phyloP scores from a whole-genome alignment of 2,113 vertebrate species.

The Stictonetta naevosa region DNA sequence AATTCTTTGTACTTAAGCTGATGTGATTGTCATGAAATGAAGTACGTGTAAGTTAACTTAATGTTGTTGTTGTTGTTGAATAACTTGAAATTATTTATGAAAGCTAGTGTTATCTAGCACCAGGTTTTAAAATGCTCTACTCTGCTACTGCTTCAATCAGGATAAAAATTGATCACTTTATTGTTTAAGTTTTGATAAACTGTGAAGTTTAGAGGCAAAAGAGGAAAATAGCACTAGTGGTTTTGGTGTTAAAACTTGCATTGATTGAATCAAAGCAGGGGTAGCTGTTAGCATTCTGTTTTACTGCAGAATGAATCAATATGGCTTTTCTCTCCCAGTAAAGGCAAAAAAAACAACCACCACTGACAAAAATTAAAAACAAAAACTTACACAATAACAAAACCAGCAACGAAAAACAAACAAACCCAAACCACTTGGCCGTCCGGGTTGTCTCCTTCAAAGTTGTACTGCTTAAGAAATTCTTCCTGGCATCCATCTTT shows the following conservation, averaged over 20 bases:
- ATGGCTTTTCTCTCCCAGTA: not conserved
- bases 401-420: not conserved
- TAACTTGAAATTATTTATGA: not conserved
- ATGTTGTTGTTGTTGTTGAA: not conserved
- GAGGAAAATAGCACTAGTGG: not conserved
- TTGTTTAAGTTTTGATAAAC: not conserved
- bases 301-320: not conserved
- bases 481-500: not conserved
- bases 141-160: not conserved
- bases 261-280: not conserved
- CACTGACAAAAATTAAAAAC: not conserved
- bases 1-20: not conserved
- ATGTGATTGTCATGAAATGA: not conserved
- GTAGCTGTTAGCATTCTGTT: not conserved
- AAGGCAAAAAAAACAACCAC: not conserved
- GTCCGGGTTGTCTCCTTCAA: not conserved
- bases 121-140: not conserved
- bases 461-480: not conserved
- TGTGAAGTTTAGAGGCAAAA: not conserved
- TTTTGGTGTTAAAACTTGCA: not conserved
- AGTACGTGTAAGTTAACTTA: not conserved
- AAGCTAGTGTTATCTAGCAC: not conserved
- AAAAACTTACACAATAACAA: not conserved
- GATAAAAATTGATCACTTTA: not conserved
- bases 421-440: not conserved